These are phyloP conservation scores for Drosophila melanogaster DNA, from an alignment of 1,140 invertebrate species.

Conservation along the genomic window DNA sequence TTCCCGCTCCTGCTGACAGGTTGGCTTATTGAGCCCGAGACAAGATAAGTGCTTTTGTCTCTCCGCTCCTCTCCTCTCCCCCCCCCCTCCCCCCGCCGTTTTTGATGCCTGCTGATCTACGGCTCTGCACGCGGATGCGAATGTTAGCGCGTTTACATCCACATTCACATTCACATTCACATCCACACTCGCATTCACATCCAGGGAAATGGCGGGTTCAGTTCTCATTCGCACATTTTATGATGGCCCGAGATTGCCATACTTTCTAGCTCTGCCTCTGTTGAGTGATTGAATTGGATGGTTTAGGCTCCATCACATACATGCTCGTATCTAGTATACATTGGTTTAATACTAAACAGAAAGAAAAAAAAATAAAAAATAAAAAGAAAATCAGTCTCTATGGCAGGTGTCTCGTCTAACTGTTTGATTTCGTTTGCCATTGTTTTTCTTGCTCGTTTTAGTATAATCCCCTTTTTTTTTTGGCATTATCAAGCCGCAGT, in stretches of 20 bases:
- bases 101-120: constrained; percentile 61
- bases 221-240: constrained; percentile 72
- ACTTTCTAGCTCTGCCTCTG: constrained; percentile 55
- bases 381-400: background rate
- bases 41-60: constrained; percentile 70
- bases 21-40: constrained; percentile 63
- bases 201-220: constrained; percentile 51
- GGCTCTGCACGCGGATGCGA: constrained; percentile 48
- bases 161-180: background rate
- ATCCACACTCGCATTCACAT: background rate
- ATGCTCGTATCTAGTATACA: background rate
- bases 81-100: too few relatives aligned
- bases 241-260: constrained; percentile 71
- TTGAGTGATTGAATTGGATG: constrained; percentile 71
- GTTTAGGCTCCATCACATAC: constrained; percentile 7
- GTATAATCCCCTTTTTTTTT: constrained; percentile 30
- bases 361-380: too few relatives aligned
- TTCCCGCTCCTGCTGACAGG: constrained; percentile 44
- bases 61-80: constrained; percentile 1
- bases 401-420: constrained; percentile 75
- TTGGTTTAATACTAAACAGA: background rate
- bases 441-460: constrained; percentile 48
- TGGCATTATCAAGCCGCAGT: constrained; percentile 46
- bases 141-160: constrained; percentile 23
- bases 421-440: constrained; percentile 60